Base-by-base conservation (phyloP, 2,797 vertebrate species). In the Steatocranus sp. region DNA sequence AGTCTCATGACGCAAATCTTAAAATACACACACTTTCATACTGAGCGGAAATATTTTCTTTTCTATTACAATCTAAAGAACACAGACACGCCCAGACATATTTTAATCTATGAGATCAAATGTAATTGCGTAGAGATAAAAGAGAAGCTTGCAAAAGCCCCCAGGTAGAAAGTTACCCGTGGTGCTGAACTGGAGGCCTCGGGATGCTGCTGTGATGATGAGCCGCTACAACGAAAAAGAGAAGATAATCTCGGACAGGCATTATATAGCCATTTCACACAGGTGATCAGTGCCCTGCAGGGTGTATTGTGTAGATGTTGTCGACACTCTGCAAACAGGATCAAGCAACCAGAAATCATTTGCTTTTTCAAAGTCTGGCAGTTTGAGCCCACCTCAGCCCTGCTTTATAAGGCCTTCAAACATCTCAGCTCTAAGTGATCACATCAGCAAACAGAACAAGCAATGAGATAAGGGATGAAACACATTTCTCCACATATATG, bases 121-220 rank as follows among this genome's bases (percentile, higher is more conserved):
- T 54, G 46, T 80, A 87, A 91, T 91, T 85, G 85, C 54, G 63
- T 76, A 36, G 66, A 76, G 81, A 81, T n/a, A 32, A 53, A 76
- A 66, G 48, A 81, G 41, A 18, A 43, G 83, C 58, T 51, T 11
- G 17, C 48, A 58, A 56, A 78, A 75, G 51, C 46, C 81, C 83
- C 10, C 74, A 79, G 90, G 89, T 75, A 66, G 80, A 79, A 46
- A 23, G 78, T 76, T 38, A 70, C 90, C 90, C n/a, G 58, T 82
- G 25, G 85, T 2, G 87, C 86, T 43, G 58, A 56, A 46, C 75
- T 5, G 23, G 41, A 80, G 51, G 34, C 23, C 79, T 17, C 73
- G 49, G 51, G 82, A 50, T 51, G 63, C 81, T 7, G 82, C 89
- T 90, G 83, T 11, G 63, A 92, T 81, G 80, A 88, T 86, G 87